A percentile compares a stretch with the other conserved stretches of the same genome.
Evolutionary conservation across 2,888 invertebrate species (phyloP).

Genomic region (Conus canariensis): DNA sequence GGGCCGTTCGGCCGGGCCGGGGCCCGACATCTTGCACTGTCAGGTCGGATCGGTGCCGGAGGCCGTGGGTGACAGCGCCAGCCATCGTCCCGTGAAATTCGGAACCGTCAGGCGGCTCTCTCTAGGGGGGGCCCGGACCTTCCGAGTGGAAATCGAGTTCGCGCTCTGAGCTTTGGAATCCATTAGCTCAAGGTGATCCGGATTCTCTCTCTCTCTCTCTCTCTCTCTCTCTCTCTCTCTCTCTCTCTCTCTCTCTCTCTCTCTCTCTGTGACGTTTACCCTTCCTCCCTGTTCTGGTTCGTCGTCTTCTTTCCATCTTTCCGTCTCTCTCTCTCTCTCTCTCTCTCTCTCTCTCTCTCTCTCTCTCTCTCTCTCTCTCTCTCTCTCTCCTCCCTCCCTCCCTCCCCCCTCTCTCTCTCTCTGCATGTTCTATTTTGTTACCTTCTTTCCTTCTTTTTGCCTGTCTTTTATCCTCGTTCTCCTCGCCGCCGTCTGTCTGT

Average conservation of each 20-base stretch:
- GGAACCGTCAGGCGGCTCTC: slow-evolving; percentile 11
- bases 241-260: neutral
- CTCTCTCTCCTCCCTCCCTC: neutral
- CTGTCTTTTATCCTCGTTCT: neutral
- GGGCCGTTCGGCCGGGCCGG: too few relatives aligned
- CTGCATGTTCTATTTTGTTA: neutral
- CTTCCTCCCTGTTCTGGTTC: neutral
- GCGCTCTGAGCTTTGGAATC: slow-evolving; percentile 27
- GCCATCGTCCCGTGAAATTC: slow-evolving; percentile 28
- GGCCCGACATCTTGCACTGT: slow-evolving; percentile 16
- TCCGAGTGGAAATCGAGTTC: slow-evolving; percentile 31
- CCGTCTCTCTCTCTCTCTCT: neutral
- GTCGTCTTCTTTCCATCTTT: neutral
- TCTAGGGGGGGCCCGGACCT: slow-evolving; percentile 15
- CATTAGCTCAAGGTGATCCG: slow-evolving; percentile 19
- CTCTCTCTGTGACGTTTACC: neutral
- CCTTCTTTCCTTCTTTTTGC: neutral
- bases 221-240: slow-evolving; percentile 21
- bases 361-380: neutral
- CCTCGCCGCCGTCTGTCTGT: neutral
- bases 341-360: slow-evolving; percentile 14
- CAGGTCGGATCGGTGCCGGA: slow-evolving; percentile 20
- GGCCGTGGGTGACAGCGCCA: slow-evolving; percentile 1
- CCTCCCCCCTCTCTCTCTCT: neutral
- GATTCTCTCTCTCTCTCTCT: neutral